Percentiles rank a stretch among this genome's conserved stretches.
These are phyloP conservation scores for Delphinus delphis DNA, from an alignment of 2,113 vertebrate species.

Conservation along the genomic window DNA sequence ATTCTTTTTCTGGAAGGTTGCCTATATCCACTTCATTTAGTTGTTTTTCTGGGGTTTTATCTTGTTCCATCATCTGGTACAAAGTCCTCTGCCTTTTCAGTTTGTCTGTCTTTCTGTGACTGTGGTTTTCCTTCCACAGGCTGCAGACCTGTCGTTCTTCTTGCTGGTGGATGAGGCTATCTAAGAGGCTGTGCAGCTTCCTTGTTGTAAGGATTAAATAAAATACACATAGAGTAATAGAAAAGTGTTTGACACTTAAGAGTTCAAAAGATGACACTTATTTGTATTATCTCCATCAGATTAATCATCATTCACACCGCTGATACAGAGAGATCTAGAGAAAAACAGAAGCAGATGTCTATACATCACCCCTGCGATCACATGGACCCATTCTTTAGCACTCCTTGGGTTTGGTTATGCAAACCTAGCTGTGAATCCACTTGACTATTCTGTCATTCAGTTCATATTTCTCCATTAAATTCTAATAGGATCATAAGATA, in stretches of 20 bases:
- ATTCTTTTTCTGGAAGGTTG: too few species aligned
- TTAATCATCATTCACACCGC: neutral
- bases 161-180: too few species aligned
- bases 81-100: too few species aligned
- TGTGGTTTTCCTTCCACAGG: too few species aligned
- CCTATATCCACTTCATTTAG: too few species aligned
- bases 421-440: neutral
- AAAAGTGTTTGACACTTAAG: neutral
- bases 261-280: neutral
- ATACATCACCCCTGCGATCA: neutral
- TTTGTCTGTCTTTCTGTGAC: too few species aligned
- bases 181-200: too few species aligned
- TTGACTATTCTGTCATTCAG: neutral
- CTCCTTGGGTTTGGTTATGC: neutral
- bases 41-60: too few species aligned
- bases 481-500: neutral
- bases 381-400: neutral
- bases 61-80: too few species aligned
- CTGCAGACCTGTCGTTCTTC: too few species aligned
- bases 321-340: neutral
- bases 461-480: neutral
- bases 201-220: neutral
- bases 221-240: neutral
- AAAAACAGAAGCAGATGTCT: neutral
- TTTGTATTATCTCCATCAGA: neutral